Evolutionary conservation across 2,797 vertebrate species (phyloP).

Genomic region (Dicrostonyx torquatus): DNA sequence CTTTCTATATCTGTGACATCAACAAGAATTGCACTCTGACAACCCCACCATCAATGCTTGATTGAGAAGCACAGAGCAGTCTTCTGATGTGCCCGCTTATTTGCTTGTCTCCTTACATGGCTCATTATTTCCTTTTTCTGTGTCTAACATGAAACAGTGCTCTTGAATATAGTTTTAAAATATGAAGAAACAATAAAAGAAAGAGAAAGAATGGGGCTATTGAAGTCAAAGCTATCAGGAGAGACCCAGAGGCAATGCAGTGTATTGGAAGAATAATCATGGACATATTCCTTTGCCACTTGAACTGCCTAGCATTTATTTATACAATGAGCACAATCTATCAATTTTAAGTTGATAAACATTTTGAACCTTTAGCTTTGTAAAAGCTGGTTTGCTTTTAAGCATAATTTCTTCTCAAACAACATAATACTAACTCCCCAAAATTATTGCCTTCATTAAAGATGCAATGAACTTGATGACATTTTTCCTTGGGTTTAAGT

Average conservation of each 20-base stretch:
- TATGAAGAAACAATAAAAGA: neutral
- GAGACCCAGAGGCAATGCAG: neutral
- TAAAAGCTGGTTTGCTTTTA: neutral
- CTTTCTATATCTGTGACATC: neutral
- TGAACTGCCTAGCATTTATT: neutral
- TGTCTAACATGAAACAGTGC: neutral
- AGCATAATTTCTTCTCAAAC: neutral
- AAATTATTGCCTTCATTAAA: neutral
- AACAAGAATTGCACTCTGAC: neutral
- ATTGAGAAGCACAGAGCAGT: neutral
- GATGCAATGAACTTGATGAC: neutral
- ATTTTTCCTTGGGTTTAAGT: neutral
- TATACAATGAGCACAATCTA: neutral
- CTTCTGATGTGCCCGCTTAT: neutral
- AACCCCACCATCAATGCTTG: neutral
- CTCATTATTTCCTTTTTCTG: neutral
- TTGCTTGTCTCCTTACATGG: neutral
- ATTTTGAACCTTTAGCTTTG: conserved; percentile 14
- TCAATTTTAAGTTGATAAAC: neutral
- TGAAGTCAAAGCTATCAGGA: neutral
- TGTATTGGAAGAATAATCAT: neutral
- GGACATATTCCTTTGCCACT: neutral
- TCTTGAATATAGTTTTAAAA: neutral
- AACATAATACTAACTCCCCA: neutral
- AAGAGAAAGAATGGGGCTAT: neutral